A percentile compares a stretch with the other conserved stretches of the same genome.
Evolutionary conservation across 2,113 vertebrate genomes (phyloP).

Genomic region (Pteropus alecto): DNA sequence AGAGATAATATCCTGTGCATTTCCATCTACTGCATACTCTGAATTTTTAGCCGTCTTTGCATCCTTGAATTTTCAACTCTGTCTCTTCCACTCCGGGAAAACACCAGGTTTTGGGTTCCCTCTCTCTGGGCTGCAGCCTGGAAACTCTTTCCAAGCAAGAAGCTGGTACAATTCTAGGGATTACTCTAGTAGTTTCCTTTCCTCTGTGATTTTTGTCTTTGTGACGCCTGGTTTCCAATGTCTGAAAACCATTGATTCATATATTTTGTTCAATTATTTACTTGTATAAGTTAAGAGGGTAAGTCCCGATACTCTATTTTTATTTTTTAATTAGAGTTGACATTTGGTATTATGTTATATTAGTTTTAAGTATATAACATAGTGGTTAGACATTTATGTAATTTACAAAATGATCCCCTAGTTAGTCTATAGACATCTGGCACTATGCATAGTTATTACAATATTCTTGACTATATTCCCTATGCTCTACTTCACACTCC

Average conservation of each 20-base stretch:
- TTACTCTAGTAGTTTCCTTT: not conserved
- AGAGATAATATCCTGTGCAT: not conserved
- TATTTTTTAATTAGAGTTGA: too few relatives aligned
- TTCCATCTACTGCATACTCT: not conserved
- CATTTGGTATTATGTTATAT: too few relatives aligned
- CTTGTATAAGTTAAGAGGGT: not conserved
- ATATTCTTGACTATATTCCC: too few relatives aligned
- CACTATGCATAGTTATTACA: too few relatives aligned
- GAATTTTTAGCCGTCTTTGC: not conserved
- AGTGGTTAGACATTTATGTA: too few relatives aligned
- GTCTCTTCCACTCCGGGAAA: not conserved
- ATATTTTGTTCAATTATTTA: constrained; percentile 14
- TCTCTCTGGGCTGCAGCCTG: not conserved
- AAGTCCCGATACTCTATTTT: not conserved
- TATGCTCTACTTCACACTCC: too few relatives aligned
- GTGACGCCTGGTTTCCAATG: not conserved
- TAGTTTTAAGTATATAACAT: too few relatives aligned
- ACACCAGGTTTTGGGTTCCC: not conserved
- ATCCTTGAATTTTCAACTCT: not conserved
- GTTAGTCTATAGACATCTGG: too few relatives aligned
- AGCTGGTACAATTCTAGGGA: not conserved
- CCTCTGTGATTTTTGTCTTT: not conserved
- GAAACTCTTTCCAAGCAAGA: not conserved
- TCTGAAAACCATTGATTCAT: not conserved
- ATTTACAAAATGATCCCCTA: too few relatives aligned